Base-by-base conservation (phyloP, 2,113 vertebrate genomes). In the Eulacestoma nigropectus region DNA sequence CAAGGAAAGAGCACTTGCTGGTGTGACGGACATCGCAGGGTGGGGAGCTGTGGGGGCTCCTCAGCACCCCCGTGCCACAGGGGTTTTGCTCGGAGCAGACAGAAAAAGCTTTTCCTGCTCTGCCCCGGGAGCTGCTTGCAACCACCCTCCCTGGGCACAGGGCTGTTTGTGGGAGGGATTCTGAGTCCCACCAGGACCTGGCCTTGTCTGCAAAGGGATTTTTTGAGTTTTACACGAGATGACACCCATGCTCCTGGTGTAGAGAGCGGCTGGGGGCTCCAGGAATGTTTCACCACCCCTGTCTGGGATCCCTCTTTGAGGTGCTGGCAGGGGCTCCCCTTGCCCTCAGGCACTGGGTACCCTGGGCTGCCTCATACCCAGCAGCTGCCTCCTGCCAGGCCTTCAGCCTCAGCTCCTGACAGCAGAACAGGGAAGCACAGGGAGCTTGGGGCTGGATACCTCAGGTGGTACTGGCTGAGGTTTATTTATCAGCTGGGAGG, bases 241-340 rank as follows among this genome's bases (percentile, higher is more conserved):
- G 29, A 52, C 75, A 74, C 44, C 32, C 1, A 3, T 26, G 37
- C 9, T 1, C 26, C 1, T 0, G 1, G 50, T 65, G 33, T 4
- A 1, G 25, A 50, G 47, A 59, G 47, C 0, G 0, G 39, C 30
- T 39, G 23, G 9, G 49, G 18, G 7, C 11, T 27, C 25, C 3
- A 1, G 53, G 72, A 20, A 46, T 4, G 3, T 72, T 79, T 29
- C 9, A 16, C 35, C 33, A n/a, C 9, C 42, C 8, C 30, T 4
- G 15, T 7, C 49, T 46, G 44, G 39, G 25, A 23, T 15, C 16
- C 4, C 21, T 37, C 16, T 47, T 41, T 1, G 8, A 15, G 32
- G 33, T 0, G 3, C 26, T 76, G 44, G 30, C 16, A 57, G 47
- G 53, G 25, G 29, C 9, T 60, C 35, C 23, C 64, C 41, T 52